Evolutionary conservation across 2,888 invertebrate species (phyloP), one percentile per base, ranked within the genome.

Genomic region (Mesorhabditis spiculigera): DNA sequence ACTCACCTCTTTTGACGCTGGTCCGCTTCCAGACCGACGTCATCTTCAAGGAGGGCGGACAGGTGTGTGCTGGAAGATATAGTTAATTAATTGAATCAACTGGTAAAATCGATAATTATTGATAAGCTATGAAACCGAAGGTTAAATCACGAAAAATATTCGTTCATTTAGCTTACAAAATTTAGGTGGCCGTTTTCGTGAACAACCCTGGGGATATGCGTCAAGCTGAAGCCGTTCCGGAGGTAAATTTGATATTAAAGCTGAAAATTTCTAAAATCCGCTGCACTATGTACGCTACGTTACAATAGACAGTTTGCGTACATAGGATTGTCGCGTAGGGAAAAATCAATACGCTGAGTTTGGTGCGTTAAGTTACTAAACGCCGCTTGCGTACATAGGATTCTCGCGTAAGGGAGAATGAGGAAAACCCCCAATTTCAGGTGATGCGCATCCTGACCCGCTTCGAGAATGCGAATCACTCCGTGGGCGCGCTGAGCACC

Each of bases 31-130:
- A 85, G 68, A 83, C 83, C 10, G 78, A 85, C 69, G 78, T 82
- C 64, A 83, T 85, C 44, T 85, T 85, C 76, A 84, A 84, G 65
- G 85, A 85, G 62, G 83, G 83, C 43, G 85, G 84, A 16, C 84
- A 84, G 73, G 82, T 82, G 5, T 5, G 62, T 41, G 3, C 16
- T 13, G 42, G 28, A 63, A 6, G 4, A 50, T 13, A 50, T 50
- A 50, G 8, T 50, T 50, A 5, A 43, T 13, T 5, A 70, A n/a
- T n/a, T 43, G 8, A 50, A 50, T 50, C n/a, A 50, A 28, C 28
- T 28, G 28, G 28, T 28, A 28, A 28, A 28, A 28, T 42, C 4
- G 10, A n/a, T 10, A n/a, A 10, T 64, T 64, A 4, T 41, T 64
- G 4, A 28, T n/a, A n/a, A 28, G 41, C n/a, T n/a, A n/a, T 58